phyloP scores from a whole-genome alignment of 2,888 invertebrate genomes.

The Chalcosyrphus nemorum region DNA sequence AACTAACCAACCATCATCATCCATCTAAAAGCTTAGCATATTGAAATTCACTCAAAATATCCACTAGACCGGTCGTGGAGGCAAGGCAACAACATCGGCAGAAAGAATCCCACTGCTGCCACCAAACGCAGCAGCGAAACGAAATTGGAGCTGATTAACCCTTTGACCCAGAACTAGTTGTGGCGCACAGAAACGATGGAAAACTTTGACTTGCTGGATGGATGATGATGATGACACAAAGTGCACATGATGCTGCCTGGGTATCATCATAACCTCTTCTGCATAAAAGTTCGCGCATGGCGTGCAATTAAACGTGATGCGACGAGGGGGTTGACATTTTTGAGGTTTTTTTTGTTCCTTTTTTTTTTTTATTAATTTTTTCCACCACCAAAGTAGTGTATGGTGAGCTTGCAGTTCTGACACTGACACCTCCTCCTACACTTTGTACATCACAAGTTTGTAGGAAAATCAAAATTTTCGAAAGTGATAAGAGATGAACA shows the following conservation, averaged over 20 bases:
- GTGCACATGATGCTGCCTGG: conserved; percentile 14
- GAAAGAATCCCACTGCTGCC: conserved; percentile 3
- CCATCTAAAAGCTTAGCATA: conserved; percentile 47
- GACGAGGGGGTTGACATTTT: conserved; percentile 48
- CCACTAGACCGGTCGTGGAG: conserved; percentile 16
- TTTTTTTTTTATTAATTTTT: too few relatives aligned
- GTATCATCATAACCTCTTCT: conserved; percentile 53
- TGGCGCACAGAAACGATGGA: conserved; percentile 25
- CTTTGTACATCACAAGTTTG: neutral
- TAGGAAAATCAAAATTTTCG: conserved; percentile 62
- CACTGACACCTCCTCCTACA: conserved; percentile 38
- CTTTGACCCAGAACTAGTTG: conserved; percentile 75
- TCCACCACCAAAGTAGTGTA: conserved; percentile 35
- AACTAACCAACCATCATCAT: conserved; percentile 59
- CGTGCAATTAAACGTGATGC: conserved; percentile 60
- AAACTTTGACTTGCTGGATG: neutral
- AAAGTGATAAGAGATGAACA: conserved; percentile 68
- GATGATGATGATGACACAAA: conserved; percentile 39
- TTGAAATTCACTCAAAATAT: conserved; percentile 56
- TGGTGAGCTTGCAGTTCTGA: neutral
- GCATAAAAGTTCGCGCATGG: conserved; percentile 50
- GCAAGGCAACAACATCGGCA: neutral
- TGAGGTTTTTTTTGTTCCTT: conserved; percentile 67
- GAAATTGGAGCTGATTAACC: conserved; percentile 75
- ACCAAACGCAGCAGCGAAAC: conserved; percentile 23